Evolutionary conservation across 2,797 vertebrate genomes (phyloP), one percentile per base, ranked within the genome.

Genomic region (Pseudomugil tenellus): DNA sequence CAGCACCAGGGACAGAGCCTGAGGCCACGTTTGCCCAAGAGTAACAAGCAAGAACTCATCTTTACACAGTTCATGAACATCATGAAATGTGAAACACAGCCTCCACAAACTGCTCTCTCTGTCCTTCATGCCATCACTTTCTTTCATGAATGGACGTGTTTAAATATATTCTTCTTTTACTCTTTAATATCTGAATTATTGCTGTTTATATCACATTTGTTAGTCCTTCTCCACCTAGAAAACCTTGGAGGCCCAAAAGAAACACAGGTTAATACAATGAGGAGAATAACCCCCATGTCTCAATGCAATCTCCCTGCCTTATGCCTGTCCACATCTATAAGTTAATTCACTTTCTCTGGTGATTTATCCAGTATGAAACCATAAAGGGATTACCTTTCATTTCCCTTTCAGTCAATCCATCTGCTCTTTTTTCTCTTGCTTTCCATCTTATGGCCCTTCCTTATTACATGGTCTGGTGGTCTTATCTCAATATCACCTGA

Each of bases 381-480:
- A 75, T 74, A 75, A 28, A 2, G 12, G 23, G 51, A 74, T 84
- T 16, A 2, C 25, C 29, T 84, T 77, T 81, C 60, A 49, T 51
- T 74, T 11, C 28, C 17, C 43, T 12, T 37, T 72, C 21, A 70
- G 57, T 71, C 72, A 71, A 49, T 77, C 57, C n/a, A 12, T 59
- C 67, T n/a, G 12, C 48, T 35, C 48, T 35, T 29, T 60, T 23
- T 58, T 41, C 53, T 5, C 49, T 64, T n/a, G 19, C 26, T 56
- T 72, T 65, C 54, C n/a, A 31, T 77, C 63, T 51, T 58, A 55
- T 70, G 62, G 52, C 55, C 41, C 43, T 29, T 32, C 69, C 41
- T 76, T 77, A 89, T 92, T 86, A 91, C 51, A 59, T 85, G 89
- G 89, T 87, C 90, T 63, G 69, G 57, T 92, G 90, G 65, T 79